Conservation (phyloP, 2,113 vertebrate genomes). For the Carassius carassius region DNA sequence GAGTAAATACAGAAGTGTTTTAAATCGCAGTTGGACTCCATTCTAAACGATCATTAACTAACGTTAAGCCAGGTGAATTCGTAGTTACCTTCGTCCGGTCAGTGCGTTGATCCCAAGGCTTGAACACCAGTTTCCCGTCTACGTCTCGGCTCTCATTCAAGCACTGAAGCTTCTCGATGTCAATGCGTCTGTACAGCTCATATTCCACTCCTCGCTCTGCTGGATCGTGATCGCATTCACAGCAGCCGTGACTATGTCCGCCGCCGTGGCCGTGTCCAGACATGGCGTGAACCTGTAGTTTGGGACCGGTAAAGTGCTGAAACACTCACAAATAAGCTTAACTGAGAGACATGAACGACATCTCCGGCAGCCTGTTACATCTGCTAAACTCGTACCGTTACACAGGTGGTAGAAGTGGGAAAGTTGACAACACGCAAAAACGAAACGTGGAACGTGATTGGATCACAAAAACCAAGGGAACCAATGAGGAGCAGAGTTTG, state of each 20-base stretch:
- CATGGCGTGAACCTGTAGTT: constrained; percentile 61
- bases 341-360: neutral
- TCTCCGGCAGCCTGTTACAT: neutral
- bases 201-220: constrained; percentile 87
- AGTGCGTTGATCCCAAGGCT: constrained; percentile 88
- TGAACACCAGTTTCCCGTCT: constrained; percentile 89
- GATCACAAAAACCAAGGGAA: neutral
- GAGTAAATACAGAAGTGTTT: neutral
- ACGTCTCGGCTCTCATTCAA: constrained; percentile 93
- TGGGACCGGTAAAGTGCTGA: neutral
- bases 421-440: neutral
- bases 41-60: too few species aligned
- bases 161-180: constrained; percentile 90
- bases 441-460: constrained; percentile 31
- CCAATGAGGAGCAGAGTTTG: constrained; percentile 34
- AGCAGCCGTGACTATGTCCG: constrained; percentile 75
- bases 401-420: neutral
- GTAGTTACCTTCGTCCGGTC: constrained; percentile 82
- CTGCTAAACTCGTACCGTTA: neutral
- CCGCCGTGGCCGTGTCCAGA: constrained; percentile 70
- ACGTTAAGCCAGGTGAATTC: neutral
- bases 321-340: neutral
- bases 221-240: constrained; percentile 81
- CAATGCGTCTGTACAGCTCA: constrained; percentile 86
- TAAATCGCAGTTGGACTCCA: neutral